Evolutionary conservation across 53 echinoderm and acorn worm species (phyloP).

Genomic region (Echinometra lucunter): DNA sequence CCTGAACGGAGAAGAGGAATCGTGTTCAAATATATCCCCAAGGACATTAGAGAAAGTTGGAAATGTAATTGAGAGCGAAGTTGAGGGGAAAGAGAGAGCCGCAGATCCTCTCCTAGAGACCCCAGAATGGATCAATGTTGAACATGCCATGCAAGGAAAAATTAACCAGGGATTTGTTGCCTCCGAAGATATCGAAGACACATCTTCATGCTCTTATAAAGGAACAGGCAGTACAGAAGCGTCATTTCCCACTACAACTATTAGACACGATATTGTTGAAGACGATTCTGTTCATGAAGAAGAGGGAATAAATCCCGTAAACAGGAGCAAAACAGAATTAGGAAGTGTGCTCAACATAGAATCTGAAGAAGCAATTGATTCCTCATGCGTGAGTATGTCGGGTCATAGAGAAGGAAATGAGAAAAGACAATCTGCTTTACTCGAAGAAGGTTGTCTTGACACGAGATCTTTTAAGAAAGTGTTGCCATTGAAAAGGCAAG

Average conservation of each 20-base stretch:
- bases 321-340: not conserved
- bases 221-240: not conserved
- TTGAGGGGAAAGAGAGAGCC: not conserved
- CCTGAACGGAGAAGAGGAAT: not conserved
- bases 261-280: not conserved
- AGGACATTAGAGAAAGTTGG: conserved; percentile 49
- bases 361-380: not conserved
- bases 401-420: not conserved
- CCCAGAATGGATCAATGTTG: conserved; percentile 53
- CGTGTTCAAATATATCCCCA: not conserved
- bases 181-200: not conserved
- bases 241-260: not conserved
- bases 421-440: not conserved
- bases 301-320: not conserved
- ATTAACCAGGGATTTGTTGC: conserved; percentile 55
- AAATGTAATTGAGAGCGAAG: not conserved
- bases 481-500: not conserved
- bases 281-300: not conserved
- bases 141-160: conserved; percentile 56
- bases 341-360: not conserved
- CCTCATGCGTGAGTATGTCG: not conserved
- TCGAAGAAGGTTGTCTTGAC: not conserved
- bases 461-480: not conserved
- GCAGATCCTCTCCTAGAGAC: conserved; percentile 45
- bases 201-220: not conserved